A percentile compares a stretch with the other conserved stretches of the same genome.
phyloP scores from a whole-genome alignment of 2,797 vertebrate genomes.

The Anolis apletophallus region DNA sequence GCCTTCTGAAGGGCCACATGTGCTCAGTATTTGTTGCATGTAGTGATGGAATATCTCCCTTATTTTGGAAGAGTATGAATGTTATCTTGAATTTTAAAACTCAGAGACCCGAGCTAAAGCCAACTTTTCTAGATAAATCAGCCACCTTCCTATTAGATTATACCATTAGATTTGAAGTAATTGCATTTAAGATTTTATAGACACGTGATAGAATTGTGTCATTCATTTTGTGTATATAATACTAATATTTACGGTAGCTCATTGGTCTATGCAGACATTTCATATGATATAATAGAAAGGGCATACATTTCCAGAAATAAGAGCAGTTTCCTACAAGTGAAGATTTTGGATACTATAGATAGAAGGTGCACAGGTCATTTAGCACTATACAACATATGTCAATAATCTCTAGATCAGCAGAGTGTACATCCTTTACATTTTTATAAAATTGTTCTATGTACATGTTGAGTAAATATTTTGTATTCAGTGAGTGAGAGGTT shows the following conservation, averaged over 20 bases:
- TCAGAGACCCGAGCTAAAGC: background rate
- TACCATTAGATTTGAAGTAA: background rate
- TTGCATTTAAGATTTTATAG: background rate
- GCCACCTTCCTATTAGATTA: background rate
- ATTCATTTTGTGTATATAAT: background rate
- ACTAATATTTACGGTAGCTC: background rate
- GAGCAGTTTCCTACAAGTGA: background rate
- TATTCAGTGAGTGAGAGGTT: background rate
- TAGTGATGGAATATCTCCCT: background rate
- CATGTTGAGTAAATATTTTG: background rate
- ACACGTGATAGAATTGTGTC: background rate
- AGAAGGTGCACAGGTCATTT: background rate
- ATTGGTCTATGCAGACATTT: background rate
- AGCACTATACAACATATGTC: background rate
- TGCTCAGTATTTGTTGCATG: background rate
- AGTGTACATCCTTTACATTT: background rate
- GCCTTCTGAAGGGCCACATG: background rate
- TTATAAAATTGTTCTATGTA: background rate
- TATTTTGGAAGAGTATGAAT: background rate
- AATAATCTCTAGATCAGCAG: background rate
- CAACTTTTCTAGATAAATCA: background rate
- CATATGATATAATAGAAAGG: background rate
- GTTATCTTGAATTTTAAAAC: background rate
- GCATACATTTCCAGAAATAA: background rate
- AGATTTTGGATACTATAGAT: background rate